Conservation (phyloP, 2,113 vertebrate species). For the Coturnix japonica region DNA sequence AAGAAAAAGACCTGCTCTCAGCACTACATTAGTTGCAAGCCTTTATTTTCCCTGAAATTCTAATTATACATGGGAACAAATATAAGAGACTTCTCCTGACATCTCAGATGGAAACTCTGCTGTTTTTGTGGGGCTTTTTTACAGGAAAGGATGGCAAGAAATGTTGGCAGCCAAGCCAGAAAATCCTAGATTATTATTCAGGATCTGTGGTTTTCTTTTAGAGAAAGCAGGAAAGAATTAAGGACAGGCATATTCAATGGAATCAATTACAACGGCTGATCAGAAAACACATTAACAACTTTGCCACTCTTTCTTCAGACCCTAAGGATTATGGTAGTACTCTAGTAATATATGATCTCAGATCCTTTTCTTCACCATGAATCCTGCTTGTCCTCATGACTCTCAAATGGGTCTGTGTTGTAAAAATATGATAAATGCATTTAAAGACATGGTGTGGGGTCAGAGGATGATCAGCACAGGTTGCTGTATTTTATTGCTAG, state of each 20-base stretch:
- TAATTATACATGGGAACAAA: conserved; percentile 57
- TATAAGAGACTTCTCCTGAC: conserved; percentile 5
- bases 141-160: background rate
- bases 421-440: background rate
- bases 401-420: background rate
- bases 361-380: background rate
- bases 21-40: background rate
- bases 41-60: conserved; percentile 30
- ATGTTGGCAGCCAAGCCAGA: background rate
- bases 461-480: background rate
- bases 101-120: conserved; percentile 32
- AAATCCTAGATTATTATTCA: conserved; percentile 5
- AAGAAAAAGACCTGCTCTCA: conserved; percentile 6
- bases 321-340: background rate
- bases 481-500: background rate
- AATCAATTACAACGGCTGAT: background rate
- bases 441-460: background rate
- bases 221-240: background rate
- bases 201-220: background rate
- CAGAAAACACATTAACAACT: background rate
- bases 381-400: background rate
- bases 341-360: background rate
- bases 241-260: background rate
- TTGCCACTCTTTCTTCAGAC: background rate
- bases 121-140: background rate